Conservation (phyloP, 2,888 invertebrate genomes). For the Leucania comma region DNA sequence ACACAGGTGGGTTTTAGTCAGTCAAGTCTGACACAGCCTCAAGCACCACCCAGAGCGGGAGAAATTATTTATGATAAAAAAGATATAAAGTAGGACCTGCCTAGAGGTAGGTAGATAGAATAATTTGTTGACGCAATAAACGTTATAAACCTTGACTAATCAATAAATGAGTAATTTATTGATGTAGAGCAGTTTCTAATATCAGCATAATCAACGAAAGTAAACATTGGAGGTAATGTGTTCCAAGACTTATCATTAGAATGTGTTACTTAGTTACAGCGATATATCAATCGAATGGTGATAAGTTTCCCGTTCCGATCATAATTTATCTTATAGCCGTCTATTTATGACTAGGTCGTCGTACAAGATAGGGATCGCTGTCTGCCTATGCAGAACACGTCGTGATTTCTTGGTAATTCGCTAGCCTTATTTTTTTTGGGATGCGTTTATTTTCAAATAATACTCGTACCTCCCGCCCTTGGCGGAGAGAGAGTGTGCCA, state of each 20-base stretch:
- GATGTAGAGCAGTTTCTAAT: constrained; percentile 40
- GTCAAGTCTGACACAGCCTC: too few relatives aligned
- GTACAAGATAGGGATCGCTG: background rate
- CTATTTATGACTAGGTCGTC: background rate
- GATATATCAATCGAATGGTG: background rate
- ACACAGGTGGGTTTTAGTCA: too few relatives aligned
- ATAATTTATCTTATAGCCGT: background rate
- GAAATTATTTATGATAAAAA: too few relatives aligned
- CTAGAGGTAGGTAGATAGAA: background rate
- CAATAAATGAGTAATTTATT: constrained; percentile 13
- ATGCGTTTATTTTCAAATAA: too few relatives aligned
- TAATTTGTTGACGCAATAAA: background rate
- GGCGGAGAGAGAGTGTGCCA: too few relatives aligned
- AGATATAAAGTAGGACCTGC: background rate
- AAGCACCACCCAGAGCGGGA: too few relatives aligned
- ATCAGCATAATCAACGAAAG: constrained; percentile 11
- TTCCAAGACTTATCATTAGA: constrained; percentile 30
- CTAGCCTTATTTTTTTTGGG: background rate
- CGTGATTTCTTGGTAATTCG: background rate
- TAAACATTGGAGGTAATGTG: constrained; percentile 7
- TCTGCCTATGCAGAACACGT: background rate
- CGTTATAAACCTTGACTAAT: constrained; percentile 28
- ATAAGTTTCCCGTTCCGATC: constrained; percentile 1
- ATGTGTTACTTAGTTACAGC: constrained; percentile 18
- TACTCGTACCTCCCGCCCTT: too few relatives aligned